Evolutionary conservation across 1,140 invertebrate species (phyloP).

Genomic region (Zeugodacus cucurbitae): DNA sequence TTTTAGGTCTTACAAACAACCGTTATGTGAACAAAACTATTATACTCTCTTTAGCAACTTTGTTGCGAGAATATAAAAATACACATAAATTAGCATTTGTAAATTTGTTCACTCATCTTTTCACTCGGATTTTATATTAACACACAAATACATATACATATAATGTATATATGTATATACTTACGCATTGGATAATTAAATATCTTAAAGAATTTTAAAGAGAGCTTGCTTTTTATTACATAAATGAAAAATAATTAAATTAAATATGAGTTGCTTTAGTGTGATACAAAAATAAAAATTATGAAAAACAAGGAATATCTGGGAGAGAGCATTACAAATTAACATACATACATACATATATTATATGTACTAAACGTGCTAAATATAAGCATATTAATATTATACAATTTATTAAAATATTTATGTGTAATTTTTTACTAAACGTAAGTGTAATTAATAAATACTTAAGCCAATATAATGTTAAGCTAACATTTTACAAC

Average conservation of each 20-base stretch:
- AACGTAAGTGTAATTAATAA: neutral
- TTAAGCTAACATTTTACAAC: slow-evolving; percentile 9
- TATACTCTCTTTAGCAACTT: no score
- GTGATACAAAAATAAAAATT: neutral
- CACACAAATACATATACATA: no score
- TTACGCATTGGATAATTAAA: no score
- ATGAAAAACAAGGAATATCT: neutral
- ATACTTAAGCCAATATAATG: neutral
- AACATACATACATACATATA: neutral
- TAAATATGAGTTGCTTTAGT: neutral
- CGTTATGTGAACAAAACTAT: no score
- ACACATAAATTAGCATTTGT: no score
- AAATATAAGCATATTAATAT: neutral
- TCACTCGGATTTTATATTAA: no score
- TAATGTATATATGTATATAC: no score
- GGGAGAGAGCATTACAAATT: neutral
- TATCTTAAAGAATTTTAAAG: no score
- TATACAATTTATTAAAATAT: neutral
- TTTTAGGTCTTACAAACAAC: no score
- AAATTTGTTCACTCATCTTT: no score
- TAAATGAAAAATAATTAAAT: neutral
- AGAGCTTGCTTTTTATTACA: neutral
- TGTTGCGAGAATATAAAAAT: no score
- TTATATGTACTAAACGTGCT: neutral
- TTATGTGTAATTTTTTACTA: neutral